Base-by-base conservation (phyloP, 2,113 vertebrate genomes). In the Psittacara wagleri region DNA sequence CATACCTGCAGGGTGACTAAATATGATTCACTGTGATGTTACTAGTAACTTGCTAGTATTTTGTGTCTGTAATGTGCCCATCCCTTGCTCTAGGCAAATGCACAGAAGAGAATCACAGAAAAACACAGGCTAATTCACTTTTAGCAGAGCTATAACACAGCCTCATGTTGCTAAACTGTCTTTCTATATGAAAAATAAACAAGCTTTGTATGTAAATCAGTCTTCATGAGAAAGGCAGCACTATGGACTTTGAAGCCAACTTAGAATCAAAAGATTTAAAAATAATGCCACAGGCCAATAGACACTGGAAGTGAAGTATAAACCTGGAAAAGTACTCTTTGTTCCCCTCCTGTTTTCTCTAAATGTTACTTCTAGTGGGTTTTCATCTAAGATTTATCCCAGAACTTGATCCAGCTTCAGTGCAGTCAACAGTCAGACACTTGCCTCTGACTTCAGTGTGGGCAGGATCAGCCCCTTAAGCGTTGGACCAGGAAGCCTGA, bases 1-100 rank as follows among this genome's bases (percentile, higher is more conserved):
- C 90, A 64, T 96, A 81, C 88, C 80, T 90, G 57, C 57, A 86
- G 92, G 67, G n/a, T 93, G 88, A 92, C 62, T 88, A 67, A 44
- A 72, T 63, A 5, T 90, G 76, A 96, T 68, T 93, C 88, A 96
- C 79, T 35, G 43, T 37, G 63, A 33, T 80, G 49, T 87, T 95
- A 73, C 70, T 48, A 83, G 28, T 41, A 76, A 77, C 82, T 85
- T 55, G 41, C 35, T 37, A 78, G 73, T 75, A 81, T 91, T 95
- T 90, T 86, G 68, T 72, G 75, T 92, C 80, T 92, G 77, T 92
- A 93, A 44, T 69, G 41, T 59, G 41, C 86, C 86, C 69, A 63
- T 69, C 86, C 86, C 69, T 88, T 75, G 66, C 90, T 93, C 35
- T 46, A 89, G 88, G 94, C 88, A 79, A 76, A 49, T 13, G 39